Base-by-base conservation (phyloP, 2,797 vertebrate species). In the Synanceia verrucosa region DNA sequence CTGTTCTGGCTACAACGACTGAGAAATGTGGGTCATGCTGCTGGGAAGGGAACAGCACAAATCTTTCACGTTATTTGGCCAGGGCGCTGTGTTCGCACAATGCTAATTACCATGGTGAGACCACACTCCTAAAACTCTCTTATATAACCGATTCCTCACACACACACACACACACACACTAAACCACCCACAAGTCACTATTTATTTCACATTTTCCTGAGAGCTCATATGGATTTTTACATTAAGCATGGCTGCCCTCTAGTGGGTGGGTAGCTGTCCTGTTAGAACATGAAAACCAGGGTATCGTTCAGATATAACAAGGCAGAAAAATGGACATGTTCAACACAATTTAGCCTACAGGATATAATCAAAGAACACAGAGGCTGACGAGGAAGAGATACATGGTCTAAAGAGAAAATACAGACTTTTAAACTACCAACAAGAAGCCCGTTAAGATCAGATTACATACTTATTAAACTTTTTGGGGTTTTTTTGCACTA, bases 11-110 rank as follows among this genome's bases (percentile, higher is more conserved):
- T 55, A 5, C 4, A 9, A 41, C 28, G 55, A 6, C 67, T 60
- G 61, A 67, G 79, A 78, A 76, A 80, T 82, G 28, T 80, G 73
- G 79, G 84, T 81, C 81, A 76, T 26, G 31, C 57, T 84, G 77
- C 50, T 2, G 36, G 43, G 52, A 66, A 53, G 59, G 59, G 48
- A 78, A 69, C 79, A 74, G 71, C 62, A 68, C 75, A 79, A 78
- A 76, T 78, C 76, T 59, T 66, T 86, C 80, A 86, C 79, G 37
- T 81, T 57, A 73, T 84, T 66, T 70, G 62, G 77, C 44, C 60
- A 73, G 78, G 58, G 46, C 8, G 21, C 56, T 73, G 68, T 64
- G 63, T 76, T 73, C 36, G 12, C 71, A 70, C 47, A 64, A 56
- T 63, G 69, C 82, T 69, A 70, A 82, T 78, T 74, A 75, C 63